Base-by-base conservation (phyloP, 2,888 invertebrate species). In the Copidosoma aretas region DNA sequence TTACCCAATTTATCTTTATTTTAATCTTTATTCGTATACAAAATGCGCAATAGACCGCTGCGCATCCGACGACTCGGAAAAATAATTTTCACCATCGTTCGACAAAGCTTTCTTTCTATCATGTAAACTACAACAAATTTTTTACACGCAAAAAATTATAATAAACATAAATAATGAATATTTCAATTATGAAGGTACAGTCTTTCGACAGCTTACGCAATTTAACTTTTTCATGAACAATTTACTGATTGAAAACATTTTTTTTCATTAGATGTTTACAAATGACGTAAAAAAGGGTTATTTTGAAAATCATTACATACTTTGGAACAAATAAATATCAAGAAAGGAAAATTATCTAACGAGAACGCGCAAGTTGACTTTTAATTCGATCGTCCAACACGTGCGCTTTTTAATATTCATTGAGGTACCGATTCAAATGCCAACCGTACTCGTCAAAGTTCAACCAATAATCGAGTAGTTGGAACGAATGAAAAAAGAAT, bases 1-100 rank as follows among this genome's bases (percentile, higher is more conserved):
- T 32, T 46, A 46, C 43, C 43, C 68, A 69, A 62, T 51, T 69
- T 73, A 72, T 59, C 22, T 68, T 71, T 74, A 71, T 73, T 73
- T 70, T 67, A 46, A 51, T 70, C 65, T 66, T 32, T 32, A 32
- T 32, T 71, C 71, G 71, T 71, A 71, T 71, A 71, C 71, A 68
- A 71, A 71, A 56, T 65, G 68, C 61, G 68, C 64, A 62, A 25
- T 32, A 56, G 61, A 39, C 59, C 62, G 52, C 67, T 64, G 57
- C 71, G 62, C 62, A 68, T 63, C 60, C 65, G 60, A 68, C 60
- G 68, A 56, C 65, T 46, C 22, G 49, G 25, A 67, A 60, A 54
- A 60, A 52, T 63, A 4, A 15, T 54, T 59, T 21, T 60, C 41
- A 60, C 58, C 61, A 49, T 52, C 64, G 64, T 60, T 68, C 65